phyloP scores from a whole-genome alignment of 2,113 vertebrate species.

The Anthoscopus minutus region DNA sequence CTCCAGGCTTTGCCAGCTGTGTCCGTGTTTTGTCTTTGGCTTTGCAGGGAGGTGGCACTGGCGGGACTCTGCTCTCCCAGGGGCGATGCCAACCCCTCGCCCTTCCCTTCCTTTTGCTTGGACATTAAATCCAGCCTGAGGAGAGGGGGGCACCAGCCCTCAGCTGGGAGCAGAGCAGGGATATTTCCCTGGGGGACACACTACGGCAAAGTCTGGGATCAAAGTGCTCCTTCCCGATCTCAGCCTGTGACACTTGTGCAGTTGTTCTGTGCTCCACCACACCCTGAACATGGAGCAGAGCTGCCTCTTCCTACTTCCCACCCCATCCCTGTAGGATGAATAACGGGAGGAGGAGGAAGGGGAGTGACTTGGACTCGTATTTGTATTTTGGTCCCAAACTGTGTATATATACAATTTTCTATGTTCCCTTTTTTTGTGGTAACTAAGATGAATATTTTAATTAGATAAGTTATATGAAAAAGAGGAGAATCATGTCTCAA shows the following conservation, averaged over 20 bases:
- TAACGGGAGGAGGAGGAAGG: not conserved
- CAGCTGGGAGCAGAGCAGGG: not conserved
- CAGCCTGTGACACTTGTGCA: not conserved
- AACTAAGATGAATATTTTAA: conserved; percentile 79
- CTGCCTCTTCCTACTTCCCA: not conserved
- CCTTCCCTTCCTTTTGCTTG: not conserved
- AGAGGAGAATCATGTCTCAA: conserved; percentile 67
- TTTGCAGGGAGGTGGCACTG: not conserved
- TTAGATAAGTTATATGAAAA: conserved; percentile 78
- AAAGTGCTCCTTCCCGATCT: not conserved
- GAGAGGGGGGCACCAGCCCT: not conserved
- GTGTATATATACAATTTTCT: conserved; percentile 78
- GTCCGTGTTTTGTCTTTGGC: not conserved
- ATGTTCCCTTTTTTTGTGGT: conserved; percentile 75
- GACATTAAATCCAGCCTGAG: not conserved
- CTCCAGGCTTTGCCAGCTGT: not conserved
- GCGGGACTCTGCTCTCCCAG: not conserved
- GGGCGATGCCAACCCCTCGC: rapidly evolving
- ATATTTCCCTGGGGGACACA: not conserved
- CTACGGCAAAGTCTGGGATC: not conserved
- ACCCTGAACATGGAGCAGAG: not conserved
- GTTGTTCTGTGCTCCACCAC: conserved; percentile 36
- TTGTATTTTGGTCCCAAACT: conserved; percentile 71
- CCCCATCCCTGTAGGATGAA: not conserved
- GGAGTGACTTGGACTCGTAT: conserved; percentile 29